Conservation (phyloP, 2,888 invertebrate species). For the Caenorhabditis afra region DNA sequence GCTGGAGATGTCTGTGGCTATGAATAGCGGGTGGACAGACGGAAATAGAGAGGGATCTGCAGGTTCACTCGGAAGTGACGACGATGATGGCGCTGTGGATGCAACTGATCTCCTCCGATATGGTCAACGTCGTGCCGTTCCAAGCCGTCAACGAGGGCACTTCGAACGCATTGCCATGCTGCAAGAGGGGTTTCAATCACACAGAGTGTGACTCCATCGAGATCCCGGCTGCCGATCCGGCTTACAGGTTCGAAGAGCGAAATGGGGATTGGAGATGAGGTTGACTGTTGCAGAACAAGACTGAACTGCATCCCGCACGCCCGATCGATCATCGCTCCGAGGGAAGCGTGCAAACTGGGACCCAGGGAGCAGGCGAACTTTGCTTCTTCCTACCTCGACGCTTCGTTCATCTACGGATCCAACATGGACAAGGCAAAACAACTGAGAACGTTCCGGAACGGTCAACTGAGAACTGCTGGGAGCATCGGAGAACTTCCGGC, state of each 20-base stretch:
- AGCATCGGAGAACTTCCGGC: constrained; percentile 69
- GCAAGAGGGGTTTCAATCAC: constrained; percentile 74
- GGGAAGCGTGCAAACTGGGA: constrained; percentile 70
- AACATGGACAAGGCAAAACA: constrained; percentile 88
- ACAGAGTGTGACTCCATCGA: constrained; percentile 78
- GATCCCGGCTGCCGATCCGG: constrained; percentile 73
- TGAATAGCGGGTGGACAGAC: constrained; percentile 55
- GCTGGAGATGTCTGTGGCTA: constrained; percentile 2
- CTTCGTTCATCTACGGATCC: constrained; percentile 91
- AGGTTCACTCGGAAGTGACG: constrained; percentile 84
- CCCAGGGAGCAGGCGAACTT: constrained; percentile 92
- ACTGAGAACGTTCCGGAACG: constrained; percentile 87
- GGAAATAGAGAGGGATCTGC: constrained; percentile 35
- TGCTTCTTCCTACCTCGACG: constrained; percentile 89
- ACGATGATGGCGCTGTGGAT: constrained; percentile 83
- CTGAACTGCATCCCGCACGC: constrained; percentile 74
- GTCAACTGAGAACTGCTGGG: constrained; percentile 81
- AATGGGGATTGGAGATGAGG: constrained; percentile 20
- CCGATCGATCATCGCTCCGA: constrained; percentile 74
- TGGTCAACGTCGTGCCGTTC: constrained; percentile 83
- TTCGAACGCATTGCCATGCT: constrained; percentile 74
- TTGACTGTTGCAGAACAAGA: constrained; percentile 62
- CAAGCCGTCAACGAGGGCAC: constrained; percentile 54
- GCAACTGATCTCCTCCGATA: constrained; percentile 77
- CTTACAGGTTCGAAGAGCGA: constrained; percentile 64